A percentile compares a stretch with the other conserved stretches of the same genome.
Conservation (phyloP, 2,888 invertebrate genomes). For the Strigamia maritima region DNA sequence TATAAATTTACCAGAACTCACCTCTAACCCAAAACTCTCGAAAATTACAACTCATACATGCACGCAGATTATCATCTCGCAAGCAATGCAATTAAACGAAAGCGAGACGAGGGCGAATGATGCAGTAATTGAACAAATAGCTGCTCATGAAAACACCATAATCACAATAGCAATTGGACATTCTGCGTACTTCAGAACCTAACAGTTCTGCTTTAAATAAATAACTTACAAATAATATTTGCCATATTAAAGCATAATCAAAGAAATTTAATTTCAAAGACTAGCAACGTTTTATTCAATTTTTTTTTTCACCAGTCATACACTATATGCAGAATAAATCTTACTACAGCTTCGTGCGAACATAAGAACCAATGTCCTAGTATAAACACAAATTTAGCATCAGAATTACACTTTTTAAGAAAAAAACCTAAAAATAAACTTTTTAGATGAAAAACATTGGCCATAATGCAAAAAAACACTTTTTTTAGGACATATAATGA, state of each 20-base stretch:
- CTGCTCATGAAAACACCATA: constrained; percentile 30
- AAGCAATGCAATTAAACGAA: constrained; percentile 32
- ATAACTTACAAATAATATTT: constrained; percentile 3
- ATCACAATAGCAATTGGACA: constrained; percentile 20
- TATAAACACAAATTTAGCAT: no score
- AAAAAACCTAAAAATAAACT: no score
- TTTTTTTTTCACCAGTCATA: no score
- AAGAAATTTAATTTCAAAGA: neutral
- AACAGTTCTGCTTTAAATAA: neutral
- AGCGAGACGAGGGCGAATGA: constrained; percentile 17
- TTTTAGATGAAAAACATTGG: no score
- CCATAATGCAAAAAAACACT: no score
- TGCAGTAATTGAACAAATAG: constrained; percentile 34
- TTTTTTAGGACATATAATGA: no score
- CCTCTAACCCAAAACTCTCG: constrained; percentile 34
- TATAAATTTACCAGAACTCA: constrained; percentile 20
- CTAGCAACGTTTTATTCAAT: neutral
- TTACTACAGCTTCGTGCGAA: no score
- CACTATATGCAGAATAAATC: no score
- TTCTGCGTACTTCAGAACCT: neutral
- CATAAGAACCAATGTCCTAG: no score
- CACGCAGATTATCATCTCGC: constrained; percentile 26
- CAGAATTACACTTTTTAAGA: no score
- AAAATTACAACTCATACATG: constrained; percentile 1
- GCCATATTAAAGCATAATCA: constrained; percentile 31